Evolutionary conservation across 2,113 vertebrate genomes (phyloP), one percentile per base, ranked within the genome.

Genomic region (Etia nguti): DNA sequence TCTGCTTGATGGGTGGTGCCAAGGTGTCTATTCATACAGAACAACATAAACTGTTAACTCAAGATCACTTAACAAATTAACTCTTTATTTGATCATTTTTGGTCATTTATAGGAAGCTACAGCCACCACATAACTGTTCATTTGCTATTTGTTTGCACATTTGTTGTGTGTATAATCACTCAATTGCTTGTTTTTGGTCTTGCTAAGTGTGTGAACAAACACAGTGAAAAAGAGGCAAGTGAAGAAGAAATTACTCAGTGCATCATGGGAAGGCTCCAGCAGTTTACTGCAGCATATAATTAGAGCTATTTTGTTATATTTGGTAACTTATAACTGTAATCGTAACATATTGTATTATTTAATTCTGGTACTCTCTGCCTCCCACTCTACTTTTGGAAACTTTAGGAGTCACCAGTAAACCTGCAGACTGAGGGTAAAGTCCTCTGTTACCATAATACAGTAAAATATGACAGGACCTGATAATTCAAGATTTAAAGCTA

Each of bases 1-100:
- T 99, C 94, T 99, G 98, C 84, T 98, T 98, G 94, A 99, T 95
- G 54, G 97, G 97, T 6, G 97, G 93, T 1, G 96, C 92, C 54
- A 97, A 57, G 0, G 94, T 92, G 90, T 98, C 98, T 18, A 73
- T 79, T 79, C 90, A 88, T 52, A 84, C 83, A 84, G 48, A 90
- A 26, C 31, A 81, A 8, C 87, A 13, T 2, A 60, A 62, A 41
- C 8, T 46, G 22, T 48, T 75, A 18, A 11, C 38, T 48, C 2
- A 75, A 29, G 22, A 29, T 46, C 22, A 46, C 68, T 73, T 75
- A 48, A 24, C 43, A 48, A 46, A 73, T 75, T 0, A 75, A 26
- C 41, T 73, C 13, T 46, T 48, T 73, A 73, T 68, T 38, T 38
- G 31, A 22, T 38, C 60, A 22, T 41, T 41, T 36, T 36, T 36